Evolutionary conservation across 2,797 vertebrate species (phyloP), one percentile per base, ranked within the genome.

Genomic region (Epinephelus malabaricus): DNA sequence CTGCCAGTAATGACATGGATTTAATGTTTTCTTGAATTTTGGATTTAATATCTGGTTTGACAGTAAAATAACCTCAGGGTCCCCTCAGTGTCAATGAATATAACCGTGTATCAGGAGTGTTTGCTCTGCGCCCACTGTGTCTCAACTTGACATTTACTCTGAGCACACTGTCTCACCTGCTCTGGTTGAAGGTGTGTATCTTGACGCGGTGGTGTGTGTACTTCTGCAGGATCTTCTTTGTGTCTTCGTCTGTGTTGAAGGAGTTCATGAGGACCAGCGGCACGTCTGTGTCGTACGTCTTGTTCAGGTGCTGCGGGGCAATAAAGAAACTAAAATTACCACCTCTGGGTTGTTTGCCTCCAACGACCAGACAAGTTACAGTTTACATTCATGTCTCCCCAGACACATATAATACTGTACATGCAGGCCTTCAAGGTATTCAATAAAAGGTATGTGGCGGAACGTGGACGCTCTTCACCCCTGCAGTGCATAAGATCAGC

Each of bases 171-270:
- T 10, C 85, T 85, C 69, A 92, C 91, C 92, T 91, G 91, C 91
- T 99, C 95, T 99, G 98, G 92, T 99, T 99, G 71, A 99, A 99
- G 83, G 97, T 99, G 89, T 99, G 96, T 62, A 99, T 99, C 95
- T 99, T 98, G 90, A 96, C 95, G 0, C 92, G 90, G 89, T 95
- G 97, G 89, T 99, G 98, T 45, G 95, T 97, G 90, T 99, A 99
- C 85, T 99, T 99, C 95, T 99, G 98, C 89, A 99, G 92, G 82
- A 96, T 96, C 89, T 96, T 96, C 85, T 95, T 95, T 0, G 98
- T 99, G 93, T 99, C 98, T 3, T 99, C 98, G 0, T 99, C 97
- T 0, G 98, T 99, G 94, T 99, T 96, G 91, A 96, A 96, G 68
- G 95, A 96, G 90, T 96, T 96, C 96, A 96, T 96, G 72, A 96